Base-by-base conservation (phyloP, 2,797 vertebrate species). In the Prionace glauca region DNA sequence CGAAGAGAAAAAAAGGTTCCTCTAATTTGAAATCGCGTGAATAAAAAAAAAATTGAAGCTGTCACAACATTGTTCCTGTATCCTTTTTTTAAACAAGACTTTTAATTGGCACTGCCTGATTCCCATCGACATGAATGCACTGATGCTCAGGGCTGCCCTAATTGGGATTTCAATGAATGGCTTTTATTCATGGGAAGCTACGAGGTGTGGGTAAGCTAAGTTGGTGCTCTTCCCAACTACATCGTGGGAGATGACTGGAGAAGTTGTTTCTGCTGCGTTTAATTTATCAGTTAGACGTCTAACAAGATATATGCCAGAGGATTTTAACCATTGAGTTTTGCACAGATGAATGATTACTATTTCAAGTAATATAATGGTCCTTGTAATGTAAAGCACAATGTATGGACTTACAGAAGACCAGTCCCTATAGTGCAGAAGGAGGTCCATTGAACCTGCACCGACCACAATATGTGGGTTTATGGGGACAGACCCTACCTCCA, bases 131-230 rank as follows among this genome's bases (percentile, higher is more conserved):
- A 9, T n/a, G 60, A 91, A 91, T 91, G 86, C 36, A 56, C 20
- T 36, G 45, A 87, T 56, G 88, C 65, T 60, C 29, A 91, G 12
- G 20, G 29, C 60, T 32, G 87, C 56, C 29, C 32, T 65, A 91
- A 91, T 91, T 65, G n/a, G 88, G 88, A 91, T 65, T 65, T 91
- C 26, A 62, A 91, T 91, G 88, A 91, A 91, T 91, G 88, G 29
- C 26, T 91, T 91, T 91, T 91, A 26, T 91, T n/a, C 62, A 26
- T 91, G 88, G 41, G 65, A 29, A 91, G 56, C 32, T n/a, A 16
- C 29, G 56, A 91, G 26, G 88, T 20, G 29, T 91, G 22, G 81
- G 81, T 36, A 84, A 45, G 81, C 36, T 45, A 84, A 41, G 2
- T 45, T 84, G 45, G 74, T n/a, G 74, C 32, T 77, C 14, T 77